phyloP scores from a whole-genome alignment of 2,797 vertebrate species.

The Siniperca scherzeri region DNA sequence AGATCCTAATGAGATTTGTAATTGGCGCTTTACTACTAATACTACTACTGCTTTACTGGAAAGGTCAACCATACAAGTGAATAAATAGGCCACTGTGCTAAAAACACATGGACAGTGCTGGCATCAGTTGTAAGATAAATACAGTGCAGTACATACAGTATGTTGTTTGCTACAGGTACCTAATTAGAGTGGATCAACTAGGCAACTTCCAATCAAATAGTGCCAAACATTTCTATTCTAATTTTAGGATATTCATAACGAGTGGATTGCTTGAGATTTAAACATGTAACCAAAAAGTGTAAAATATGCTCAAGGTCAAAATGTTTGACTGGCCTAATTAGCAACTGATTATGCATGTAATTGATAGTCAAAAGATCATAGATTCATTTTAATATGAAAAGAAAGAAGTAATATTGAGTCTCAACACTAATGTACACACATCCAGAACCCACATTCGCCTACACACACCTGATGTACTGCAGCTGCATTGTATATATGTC shows the following conservation, averaged over 20 bases:
- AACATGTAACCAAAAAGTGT: conserved; percentile 5
- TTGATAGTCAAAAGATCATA: conserved; percentile 19
- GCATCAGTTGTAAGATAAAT: conserved; percentile 24
- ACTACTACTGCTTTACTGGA: too few species aligned
- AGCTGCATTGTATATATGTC: conserved; percentile 29
- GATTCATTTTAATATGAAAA: conserved; percentile 10
- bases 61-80: conserved; percentile 31
- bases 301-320: conserved; percentile 4
- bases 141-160: background rate
- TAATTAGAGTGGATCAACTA: conserved; percentile 47
- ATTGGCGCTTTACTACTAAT: conserved; percentile 36
- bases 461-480: conserved; percentile 30
- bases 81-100: background rate
- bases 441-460: background rate
- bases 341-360: conserved; percentile 19
- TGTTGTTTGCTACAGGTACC: background rate
- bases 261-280: conserved; percentile 4
- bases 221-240: background rate
- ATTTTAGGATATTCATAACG: background rate
- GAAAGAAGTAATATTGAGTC: conserved; percentile 16
- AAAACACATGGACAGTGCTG: conserved; percentile 9
- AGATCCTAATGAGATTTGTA: conserved; percentile 38
- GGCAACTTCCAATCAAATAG: conserved; percentile 6
- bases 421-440: conserved; percentile 5
- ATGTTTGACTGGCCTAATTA: conserved; percentile 1